Conservation (phyloP, 2,113 vertebrate genomes). For the Hydrolagus affinis region DNA sequence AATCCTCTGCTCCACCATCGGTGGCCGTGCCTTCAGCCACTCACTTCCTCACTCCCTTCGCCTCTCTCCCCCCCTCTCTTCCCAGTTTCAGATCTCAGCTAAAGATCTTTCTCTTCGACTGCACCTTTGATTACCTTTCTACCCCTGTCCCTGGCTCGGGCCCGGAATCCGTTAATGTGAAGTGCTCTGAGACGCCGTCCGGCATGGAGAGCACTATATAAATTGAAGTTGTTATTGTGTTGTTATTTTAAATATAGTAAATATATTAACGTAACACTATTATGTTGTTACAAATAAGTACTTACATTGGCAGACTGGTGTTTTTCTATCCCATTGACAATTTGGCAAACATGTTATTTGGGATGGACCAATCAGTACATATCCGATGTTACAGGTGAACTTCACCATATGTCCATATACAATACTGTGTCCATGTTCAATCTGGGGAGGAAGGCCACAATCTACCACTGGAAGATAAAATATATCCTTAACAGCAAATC, state of each 20-base stretch:
- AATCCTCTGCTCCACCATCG: not conserved
- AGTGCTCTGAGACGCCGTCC: too few relatives aligned
- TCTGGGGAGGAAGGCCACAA: not conserved
- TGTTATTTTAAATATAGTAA: not conserved
- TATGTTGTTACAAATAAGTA: not conserved
- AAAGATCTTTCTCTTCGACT: too few relatives aligned
- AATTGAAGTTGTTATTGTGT: too few relatives aligned
- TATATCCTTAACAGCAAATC: too few relatives aligned
- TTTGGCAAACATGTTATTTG: not conserved
- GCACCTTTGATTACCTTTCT: too few relatives aligned
- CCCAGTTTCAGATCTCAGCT: too few relatives aligned
- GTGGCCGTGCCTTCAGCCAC: not conserved
- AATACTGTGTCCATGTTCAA: not conserved
- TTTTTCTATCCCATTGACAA: not conserved
- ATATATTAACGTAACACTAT: not conserved
- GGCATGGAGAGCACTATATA: too few relatives aligned
- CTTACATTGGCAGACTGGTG: not conserved
- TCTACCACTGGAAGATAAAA: not conserved
- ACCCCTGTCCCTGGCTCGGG: too few relatives aligned
- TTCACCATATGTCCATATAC: not conserved
- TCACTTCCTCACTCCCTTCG: too few relatives aligned
- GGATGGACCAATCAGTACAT: not conserved
- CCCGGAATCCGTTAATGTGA: too few relatives aligned
- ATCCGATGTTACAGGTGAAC: not conserved
- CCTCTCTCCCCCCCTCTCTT: too few relatives aligned